phyloP scores from a whole-genome alignment of 2,888 invertebrate genomes.

The Dynastes maya region DNA sequence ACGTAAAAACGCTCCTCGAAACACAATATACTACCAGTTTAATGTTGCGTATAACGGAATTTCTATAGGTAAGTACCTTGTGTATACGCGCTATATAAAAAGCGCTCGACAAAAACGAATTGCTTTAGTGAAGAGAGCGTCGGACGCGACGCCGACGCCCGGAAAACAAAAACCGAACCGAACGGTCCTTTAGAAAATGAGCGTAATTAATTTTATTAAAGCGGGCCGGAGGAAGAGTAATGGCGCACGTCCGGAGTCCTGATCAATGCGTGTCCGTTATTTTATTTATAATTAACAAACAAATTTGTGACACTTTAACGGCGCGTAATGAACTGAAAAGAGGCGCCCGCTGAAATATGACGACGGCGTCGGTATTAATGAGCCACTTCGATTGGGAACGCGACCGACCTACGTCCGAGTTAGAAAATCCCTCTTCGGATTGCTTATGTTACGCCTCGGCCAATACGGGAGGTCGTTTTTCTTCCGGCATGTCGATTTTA shows the following conservation, averaged over 20 bases:
- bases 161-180: conserved; percentile 33
- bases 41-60: conserved; percentile 9
- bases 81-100: neutral
- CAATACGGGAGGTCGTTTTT: too few species aligned
- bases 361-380: conserved; percentile 34
- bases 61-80: neutral
- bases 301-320: conserved; percentile 45
- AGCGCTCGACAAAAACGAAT: conserved; percentile 7
- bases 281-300: conserved; percentile 46
- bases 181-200: conserved; percentile 40
- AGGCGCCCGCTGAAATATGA: conserved; percentile 30
- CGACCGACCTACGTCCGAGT: neutral
- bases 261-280: conserved; percentile 41
- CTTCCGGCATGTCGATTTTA: too few species aligned
- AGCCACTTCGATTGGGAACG: conserved; percentile 6
- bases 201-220: conserved; percentile 46
- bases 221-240: conserved; percentile 25
- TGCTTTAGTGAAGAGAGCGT: neutral
- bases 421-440: conserved; percentile 2
- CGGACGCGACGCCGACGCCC: conserved; percentile 18
- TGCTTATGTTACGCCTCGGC: too few species aligned
- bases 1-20: neutral
- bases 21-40: neutral
- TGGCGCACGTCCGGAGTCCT: conserved; percentile 23
- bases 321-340: conserved; percentile 43